Evolutionary conservation across 2,113 vertebrate genomes (phyloP), one percentile per base, ranked within the genome.

Genomic region (Cepphus grylle): DNA sequence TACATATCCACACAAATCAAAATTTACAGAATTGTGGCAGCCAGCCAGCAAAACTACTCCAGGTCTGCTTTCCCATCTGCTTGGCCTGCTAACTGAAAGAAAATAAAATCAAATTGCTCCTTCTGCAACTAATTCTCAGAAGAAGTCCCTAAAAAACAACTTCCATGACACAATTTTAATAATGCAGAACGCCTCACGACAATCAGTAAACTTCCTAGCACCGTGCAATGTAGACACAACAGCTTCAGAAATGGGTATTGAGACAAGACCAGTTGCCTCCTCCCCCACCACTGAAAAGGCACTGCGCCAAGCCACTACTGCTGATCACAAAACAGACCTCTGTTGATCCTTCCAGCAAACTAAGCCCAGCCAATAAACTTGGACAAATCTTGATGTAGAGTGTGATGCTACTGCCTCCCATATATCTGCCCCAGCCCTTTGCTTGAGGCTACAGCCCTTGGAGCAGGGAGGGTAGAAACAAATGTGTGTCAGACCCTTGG

Each of bases 11-110:
- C 94, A 97, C 96, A 98, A 98, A 98, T 98, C 94, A 98, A 95
- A 98, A 98, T 98, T 97, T 97, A 98, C 74, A 97, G 96, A 97
- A 95, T 72, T 1, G 1, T 98, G 98, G 98, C 98, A 98, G 95
- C 21, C 88, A 94, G 98, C 98, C 98, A 98, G 88, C 42, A 65
- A 89, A 96, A 97, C 96, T 96, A 97, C 97, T 98, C 93, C 96
- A 98, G 97, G 97, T 98, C 97, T 98, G 97, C 94, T 97, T 88
- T 94, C 90, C 98, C 98, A 98, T 98, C 98, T 98, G 98, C 88
- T 98, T 97, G 96, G 96, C 96, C 97, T 96, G 94, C 95, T 98
- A 96, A 97, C 95, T 95, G 96, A 96, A 80, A 94, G 95, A 97
- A 98, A 98, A 98, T 97, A 98, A 97, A 98, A 98, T 92, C 89